Percentiles rank a stretch among this genome's conserved stretches.
Conservation (phyloP, 1,140 invertebrate species). For the Pogonus chalceus region DNA sequence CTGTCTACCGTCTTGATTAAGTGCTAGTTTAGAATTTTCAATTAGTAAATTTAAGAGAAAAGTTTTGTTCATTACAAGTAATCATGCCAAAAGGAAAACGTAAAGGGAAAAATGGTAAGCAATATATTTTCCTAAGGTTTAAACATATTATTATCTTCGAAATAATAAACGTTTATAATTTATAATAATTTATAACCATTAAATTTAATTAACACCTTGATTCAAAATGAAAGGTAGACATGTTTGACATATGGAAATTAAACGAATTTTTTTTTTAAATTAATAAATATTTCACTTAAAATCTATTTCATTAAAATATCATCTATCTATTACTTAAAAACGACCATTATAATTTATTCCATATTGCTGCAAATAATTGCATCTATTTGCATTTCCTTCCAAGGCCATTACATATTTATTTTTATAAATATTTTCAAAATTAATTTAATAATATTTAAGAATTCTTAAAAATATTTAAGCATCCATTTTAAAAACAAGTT, state of each 20-base stretch:
- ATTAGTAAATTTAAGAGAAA: conserved; percentile 31
- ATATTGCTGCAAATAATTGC: too few species aligned
- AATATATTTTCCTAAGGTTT: background rate
- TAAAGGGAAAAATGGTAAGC: conserved; percentile 34
- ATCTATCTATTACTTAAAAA: too few species aligned
- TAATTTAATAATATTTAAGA: too few species aligned
- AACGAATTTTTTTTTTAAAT: background rate
- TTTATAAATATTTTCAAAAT: too few species aligned
- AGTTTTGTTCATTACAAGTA: conserved; percentile 22
- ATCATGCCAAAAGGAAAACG: conserved; percentile 35
- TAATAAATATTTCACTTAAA: conserved; percentile 7
- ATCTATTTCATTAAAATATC: too few species aligned
- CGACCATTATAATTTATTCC: too few species aligned
- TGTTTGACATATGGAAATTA: background rate
- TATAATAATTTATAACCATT: background rate
- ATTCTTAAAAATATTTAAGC: too few species aligned
- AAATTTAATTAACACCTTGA: background rate
- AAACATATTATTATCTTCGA: background rate
- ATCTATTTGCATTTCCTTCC: too few species aligned
- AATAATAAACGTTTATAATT: background rate
- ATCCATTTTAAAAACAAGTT: too few species aligned
- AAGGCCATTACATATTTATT: too few species aligned
- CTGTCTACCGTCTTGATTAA: conserved; percentile 35
- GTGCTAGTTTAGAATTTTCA: conserved; percentile 30
- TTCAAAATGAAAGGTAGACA: background rate